phyloP scores from a whole-genome alignment of 2,113 vertebrate genomes.

The Erpornis zantholeuca region DNA sequence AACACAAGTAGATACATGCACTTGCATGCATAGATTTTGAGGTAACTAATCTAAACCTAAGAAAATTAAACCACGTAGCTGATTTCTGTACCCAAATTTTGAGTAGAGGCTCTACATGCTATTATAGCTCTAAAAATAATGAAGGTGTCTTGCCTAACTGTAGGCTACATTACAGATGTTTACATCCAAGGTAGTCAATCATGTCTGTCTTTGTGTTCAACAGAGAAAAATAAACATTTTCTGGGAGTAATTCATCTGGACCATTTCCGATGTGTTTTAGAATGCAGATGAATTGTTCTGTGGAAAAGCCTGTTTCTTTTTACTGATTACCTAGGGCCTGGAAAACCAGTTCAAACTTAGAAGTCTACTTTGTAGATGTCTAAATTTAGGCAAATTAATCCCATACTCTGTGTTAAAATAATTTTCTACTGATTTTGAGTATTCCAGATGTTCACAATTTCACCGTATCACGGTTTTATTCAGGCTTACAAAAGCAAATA shows the following conservation, averaged over 20 bases:
- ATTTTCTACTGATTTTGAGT: slow-evolving; percentile 19
- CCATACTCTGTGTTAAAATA: slow-evolving; percentile 2
- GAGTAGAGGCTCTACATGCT: neutral
- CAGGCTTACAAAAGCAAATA: slow-evolving; percentile 21
- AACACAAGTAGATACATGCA: neutral
- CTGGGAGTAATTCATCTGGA: neutral
- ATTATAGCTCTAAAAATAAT: neutral
- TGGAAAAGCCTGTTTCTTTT: slow-evolving; percentile 16
- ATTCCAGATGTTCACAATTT: slow-evolving; percentile 39
- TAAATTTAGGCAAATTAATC: slow-evolving; percentile 31
- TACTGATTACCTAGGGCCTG: slow-evolving; percentile 4
- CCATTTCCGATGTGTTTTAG: neutral
- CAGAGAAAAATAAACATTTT: slow-evolving; percentile 19
- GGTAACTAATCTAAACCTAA: neutral
- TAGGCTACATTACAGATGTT: neutral
- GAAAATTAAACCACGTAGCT: neutral
- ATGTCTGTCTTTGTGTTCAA: neutral
- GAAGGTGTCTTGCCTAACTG: neutral
- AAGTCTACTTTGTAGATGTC: neutral
- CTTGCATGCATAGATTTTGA: neutral
- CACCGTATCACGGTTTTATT: neutral
- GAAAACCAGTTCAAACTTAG: slow-evolving; percentile 9
- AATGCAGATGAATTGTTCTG: neutral
- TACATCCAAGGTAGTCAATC: neutral
- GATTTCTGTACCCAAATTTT: neutral